Base-by-base conservation (phyloP, 2,888 invertebrate species). In the Brachyopa scutellaris region DNA sequence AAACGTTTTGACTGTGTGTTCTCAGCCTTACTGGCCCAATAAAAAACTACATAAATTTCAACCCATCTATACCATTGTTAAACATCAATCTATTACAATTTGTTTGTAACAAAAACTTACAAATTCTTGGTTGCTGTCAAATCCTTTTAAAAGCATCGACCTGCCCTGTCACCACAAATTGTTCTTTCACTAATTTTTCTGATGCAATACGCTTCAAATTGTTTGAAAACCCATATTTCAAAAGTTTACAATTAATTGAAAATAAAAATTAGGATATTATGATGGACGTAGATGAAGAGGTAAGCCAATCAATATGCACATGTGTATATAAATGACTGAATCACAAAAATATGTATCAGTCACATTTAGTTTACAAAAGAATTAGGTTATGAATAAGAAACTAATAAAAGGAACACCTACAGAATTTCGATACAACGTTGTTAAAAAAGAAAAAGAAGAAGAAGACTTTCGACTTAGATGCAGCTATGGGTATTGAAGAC, bases 391-490 rank as follows among this genome's bases (percentile, higher is more conserved):
- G 53, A 55, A 42, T 38, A 4, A 7, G 3, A 31, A 36, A 82
- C 36, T 82, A 72, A 77, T 66, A 11, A 51, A 53, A 69, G 23
- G 0, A 59, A 70, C 38, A 13, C 19, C 29, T 85, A 17, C 73
- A 92, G 96, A 93, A 95, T 87, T 97, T 97, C 90, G 97, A 98
- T 91, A 96, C 97, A 21, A 94, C 94, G 85, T 90, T 97, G 85
- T 92, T 93, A 85, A 97, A 97, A 97, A 96, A 97, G 90, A 96
- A 96, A 91, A 96, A 96, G 92, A 97, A 96, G 93, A 97, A 97
- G 93, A 97, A 97, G 93, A 95, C 95, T 76, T 94, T 97, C 87
- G 97, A 96, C 88, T 91, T 97, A 88, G 97, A 97, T 90, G 95
- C 96, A 29, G 96, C 95, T 42, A 91, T 96, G 84, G 95, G 94